Evolutionary conservation across 2,113 vertebrate genomes (phyloP), one percentile per base, ranked within the genome.

Genomic region (Saimiri boliviensis): DNA sequence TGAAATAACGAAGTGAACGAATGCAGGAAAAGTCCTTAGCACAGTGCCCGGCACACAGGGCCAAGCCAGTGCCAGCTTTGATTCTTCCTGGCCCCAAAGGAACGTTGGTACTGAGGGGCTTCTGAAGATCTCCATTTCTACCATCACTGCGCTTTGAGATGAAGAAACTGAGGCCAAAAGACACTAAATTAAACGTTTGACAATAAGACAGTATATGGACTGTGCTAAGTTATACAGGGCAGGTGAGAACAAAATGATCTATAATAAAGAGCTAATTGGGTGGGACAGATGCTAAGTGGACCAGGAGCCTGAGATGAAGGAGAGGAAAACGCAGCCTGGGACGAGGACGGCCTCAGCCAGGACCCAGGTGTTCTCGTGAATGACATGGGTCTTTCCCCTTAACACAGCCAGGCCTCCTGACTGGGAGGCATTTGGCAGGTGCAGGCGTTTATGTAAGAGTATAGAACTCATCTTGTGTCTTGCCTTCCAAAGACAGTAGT

Each of bases 311-410:
- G 37, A 68, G 71, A 68, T 1, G 66, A 91, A 20, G 37, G 49
- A 45, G 63, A 56, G 89, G 52, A n/a, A 42, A 45, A 30, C 0
- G 47, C 32, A 68, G 47, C 85, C 63, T 60, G 77, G 25, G 52
- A 73, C 0, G 0, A 10, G 25, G 76, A 47, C 0, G 10, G 42
- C 23, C 47, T 56, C 3, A 0, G 60, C 47, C 73, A n/a, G 60
- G 47, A 60, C 30, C 45, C 16, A 42, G 23, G 25, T 11, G 19
- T 20, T 84, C 80, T 30, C 0, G 8, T 20, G 30, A 42, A n/a
- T 17, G 13, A 56, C 0, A 17, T 1, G 12, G 21, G 2, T 27
- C 23, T 14, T 76, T 6, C 73, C 56, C 45, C 49, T 25, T 40
- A 8, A 8, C 3, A 2, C 4, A 23, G 60, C 58, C 25, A 40